A percentile compares a stretch with the other conserved stretches of the same genome.
phyloP scores from a whole-genome alignment of 2,113 vertebrate species.

The Mellivora capensis region DNA sequence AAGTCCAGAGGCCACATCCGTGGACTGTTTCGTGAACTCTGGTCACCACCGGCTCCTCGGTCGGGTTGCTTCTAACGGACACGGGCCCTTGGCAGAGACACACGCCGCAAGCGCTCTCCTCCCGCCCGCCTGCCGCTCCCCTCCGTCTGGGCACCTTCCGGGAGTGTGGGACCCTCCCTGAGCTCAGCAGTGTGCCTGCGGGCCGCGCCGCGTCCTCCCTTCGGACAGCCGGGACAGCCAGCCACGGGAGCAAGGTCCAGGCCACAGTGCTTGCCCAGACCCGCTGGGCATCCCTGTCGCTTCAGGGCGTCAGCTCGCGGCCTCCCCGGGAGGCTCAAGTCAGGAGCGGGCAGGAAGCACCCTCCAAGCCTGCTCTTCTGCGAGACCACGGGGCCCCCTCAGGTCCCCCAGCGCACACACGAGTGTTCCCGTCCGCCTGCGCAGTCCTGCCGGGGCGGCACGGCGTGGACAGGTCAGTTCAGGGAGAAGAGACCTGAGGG shows the following conservation, averaged over 20 bases:
- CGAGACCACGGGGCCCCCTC: fast-evolving
- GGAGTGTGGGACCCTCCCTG: no score
- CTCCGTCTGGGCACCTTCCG: no score
- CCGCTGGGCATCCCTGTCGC: fast-evolving
- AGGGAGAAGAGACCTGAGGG: background rate
- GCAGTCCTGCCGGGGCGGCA: background rate
- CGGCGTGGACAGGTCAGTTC: background rate
- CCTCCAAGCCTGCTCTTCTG: background rate
- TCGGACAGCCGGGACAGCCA: no score
- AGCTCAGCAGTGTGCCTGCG: background rate
- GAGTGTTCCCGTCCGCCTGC: fast-evolving
- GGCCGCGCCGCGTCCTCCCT: background rate
- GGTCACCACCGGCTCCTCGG: background rate
- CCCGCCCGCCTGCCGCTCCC: no score
- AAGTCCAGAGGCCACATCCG: background rate
- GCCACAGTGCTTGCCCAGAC: fast-evolving
- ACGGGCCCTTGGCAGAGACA: background rate
- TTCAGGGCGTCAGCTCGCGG: fast-evolving
- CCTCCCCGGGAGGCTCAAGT: background rate
- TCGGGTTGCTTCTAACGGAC: background rate
- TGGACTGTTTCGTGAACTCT: background rate
- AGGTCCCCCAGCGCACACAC: no score
- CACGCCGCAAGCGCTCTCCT: no score
- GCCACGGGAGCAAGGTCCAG: background rate
- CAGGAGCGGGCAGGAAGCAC: background rate